phyloP scores from a whole-genome alignment of 2,113 vertebrate genomes.

The Glaucidium brasilianum region DNA sequence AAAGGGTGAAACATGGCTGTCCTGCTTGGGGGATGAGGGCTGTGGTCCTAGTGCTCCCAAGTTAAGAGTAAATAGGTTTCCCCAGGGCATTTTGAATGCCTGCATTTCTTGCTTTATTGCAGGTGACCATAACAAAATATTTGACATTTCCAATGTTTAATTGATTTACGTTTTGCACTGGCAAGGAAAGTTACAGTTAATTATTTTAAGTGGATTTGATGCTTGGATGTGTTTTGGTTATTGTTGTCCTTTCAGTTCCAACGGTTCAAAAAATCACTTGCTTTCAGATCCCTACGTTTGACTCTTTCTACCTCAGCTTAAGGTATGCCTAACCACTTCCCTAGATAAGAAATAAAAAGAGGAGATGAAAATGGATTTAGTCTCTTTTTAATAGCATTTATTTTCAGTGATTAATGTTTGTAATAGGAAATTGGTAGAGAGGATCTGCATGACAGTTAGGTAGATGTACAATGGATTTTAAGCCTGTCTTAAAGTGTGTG shows the following conservation, averaged over 20 bases:
- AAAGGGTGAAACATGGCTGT: neutral
- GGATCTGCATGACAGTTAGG: neutral
- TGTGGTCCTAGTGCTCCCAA: neutral
- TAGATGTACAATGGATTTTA: neutral
- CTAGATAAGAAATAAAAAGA: neutral
- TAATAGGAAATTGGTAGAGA: neutral
- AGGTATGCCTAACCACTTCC: neutral
- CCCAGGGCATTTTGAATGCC: neutral
- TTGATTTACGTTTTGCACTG: neutral
- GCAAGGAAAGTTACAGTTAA: neutral
- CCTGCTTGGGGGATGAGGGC: rapidly evolving
- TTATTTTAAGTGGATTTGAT: neutral
- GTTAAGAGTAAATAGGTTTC: neutral
- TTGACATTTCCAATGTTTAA: neutral
- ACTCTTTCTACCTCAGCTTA: neutral
- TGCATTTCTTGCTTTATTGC: neutral
- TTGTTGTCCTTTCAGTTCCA: neutral
- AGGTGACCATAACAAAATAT: neutral
- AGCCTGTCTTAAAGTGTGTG: neutral
- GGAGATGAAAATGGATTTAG: neutral
- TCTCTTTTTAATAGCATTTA: neutral
- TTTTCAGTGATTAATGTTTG: neutral
- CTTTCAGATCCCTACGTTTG: neutral
- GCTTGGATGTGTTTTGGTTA: neutral
- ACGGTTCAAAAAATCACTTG: neutral